Evolutionary conservation across 2,113 vertebrate genomes (phyloP).

Genomic region (Spea multiplicata): DNA sequence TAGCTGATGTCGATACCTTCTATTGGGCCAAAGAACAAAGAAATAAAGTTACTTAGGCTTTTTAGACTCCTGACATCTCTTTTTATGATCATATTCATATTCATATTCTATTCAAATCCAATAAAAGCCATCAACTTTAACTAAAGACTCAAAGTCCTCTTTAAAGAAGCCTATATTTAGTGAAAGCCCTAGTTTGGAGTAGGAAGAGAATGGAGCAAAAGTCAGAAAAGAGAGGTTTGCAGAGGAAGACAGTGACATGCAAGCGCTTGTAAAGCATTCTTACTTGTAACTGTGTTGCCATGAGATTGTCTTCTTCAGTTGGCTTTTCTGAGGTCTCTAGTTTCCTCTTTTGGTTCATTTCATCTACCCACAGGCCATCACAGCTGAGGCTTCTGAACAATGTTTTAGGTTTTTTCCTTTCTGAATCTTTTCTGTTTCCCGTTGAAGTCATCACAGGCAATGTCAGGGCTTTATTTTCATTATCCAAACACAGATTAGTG

Average conservation of each 20-base stretch:
- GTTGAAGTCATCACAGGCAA: conserved; percentile 53
- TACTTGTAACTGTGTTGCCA: conserved; percentile 69
- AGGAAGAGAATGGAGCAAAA: not conserved
- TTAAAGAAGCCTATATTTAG: too few species aligned
- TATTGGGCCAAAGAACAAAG: too few species aligned
- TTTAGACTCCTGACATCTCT: too few species aligned
- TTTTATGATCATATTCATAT: too few species aligned
- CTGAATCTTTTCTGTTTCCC: conserved; percentile 49
- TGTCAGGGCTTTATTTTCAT: conserved; percentile 50
- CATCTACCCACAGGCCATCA: conserved; percentile 81
- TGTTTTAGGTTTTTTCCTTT: conserved; percentile 50
- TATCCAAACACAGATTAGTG: conserved; percentile 45
- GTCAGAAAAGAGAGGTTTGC: conserved; percentile 23
- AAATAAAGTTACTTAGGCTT: too few species aligned
- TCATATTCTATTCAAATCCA: too few species aligned
- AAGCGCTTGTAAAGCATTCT: conserved; percentile 51
- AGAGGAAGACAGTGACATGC: conserved; percentile 40
- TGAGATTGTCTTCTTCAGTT: conserved; percentile 49
- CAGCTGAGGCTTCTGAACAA: conserved; percentile 62
- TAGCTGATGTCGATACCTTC: too few species aligned
- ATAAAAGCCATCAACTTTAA: too few species aligned
- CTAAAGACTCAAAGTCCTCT: too few species aligned
- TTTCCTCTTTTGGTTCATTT: conserved; percentile 71
- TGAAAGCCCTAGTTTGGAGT: not conserved
- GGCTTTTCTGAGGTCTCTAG: conserved; percentile 62